Percentiles rank a stretch among this genome's conserved stretches.
Evolutionary conservation across 2,888 invertebrate genomes (phyloP).

Genomic region (Diarsia mendica): DNA sequence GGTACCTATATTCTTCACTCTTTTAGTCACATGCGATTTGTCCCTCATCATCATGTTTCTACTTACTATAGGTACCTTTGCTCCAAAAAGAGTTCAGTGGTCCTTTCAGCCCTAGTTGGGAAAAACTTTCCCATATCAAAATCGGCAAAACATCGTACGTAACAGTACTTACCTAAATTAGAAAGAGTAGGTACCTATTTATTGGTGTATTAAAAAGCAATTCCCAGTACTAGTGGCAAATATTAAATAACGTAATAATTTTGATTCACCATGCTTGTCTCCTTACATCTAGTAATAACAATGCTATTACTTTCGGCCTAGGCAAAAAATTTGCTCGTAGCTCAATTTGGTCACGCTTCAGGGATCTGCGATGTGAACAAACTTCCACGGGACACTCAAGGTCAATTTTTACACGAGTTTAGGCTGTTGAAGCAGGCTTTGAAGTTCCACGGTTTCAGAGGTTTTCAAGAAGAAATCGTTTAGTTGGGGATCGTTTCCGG

Average conservation of each 20-base stretch:
- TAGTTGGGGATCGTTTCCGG: neutral
- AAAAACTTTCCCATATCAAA: neutral
- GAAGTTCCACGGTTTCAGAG: neutral
- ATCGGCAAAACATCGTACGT: constrained; percentile 3
- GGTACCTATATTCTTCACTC: too few relatives aligned
- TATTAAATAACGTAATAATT: constrained; percentile 63
- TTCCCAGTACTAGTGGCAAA: constrained; percentile 43
- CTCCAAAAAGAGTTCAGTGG: neutral
- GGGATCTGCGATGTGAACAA: constrained; percentile 71
- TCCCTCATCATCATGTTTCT: neutral
- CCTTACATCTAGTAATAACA: constrained; percentile 67
- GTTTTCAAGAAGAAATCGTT: neutral
- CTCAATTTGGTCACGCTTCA: constrained; percentile 73
- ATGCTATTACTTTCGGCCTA: constrained; percentile 63
- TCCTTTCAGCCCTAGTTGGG: too few relatives aligned
- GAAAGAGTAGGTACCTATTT: neutral
- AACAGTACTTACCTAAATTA: neutral
- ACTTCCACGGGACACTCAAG: constrained; percentile 66
- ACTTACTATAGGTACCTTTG: rapidly evolving
- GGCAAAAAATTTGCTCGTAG: constrained; percentile 68
- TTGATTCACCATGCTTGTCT: constrained; percentile 69
- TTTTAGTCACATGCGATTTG: too few relatives aligned
- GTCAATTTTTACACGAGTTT: constrained; percentile 41
- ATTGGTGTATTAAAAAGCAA: constrained; percentile 5
- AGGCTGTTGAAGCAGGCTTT: neutral